Conservation (phyloP, 2,888 invertebrate species). For the Eristalis intricaria region DNA sequence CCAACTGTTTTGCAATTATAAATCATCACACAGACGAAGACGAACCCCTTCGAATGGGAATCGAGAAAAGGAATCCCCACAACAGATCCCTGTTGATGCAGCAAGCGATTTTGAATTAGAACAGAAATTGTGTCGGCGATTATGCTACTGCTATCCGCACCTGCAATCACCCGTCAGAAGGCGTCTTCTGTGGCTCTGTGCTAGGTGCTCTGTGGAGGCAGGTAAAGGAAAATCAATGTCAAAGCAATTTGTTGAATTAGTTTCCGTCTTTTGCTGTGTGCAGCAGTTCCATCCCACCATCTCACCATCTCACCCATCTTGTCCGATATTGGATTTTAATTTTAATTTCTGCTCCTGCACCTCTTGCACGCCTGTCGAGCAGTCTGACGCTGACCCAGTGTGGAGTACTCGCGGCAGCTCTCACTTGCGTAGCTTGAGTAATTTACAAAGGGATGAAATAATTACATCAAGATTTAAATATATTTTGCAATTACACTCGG, state of each 20-base stretch:
- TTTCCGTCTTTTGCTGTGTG: conserved; percentile 32
- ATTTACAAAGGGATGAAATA: conserved; percentile 56
- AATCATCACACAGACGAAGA: conserved; percentile 28
- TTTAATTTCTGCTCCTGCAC: conserved; percentile 52
- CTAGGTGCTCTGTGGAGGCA: background rate
- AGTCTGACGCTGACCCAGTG: background rate
- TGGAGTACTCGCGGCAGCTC: conserved; percentile 39
- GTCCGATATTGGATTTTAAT: conserved; percentile 60
- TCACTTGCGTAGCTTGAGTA: conserved; percentile 55
- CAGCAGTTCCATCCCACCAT: conserved; percentile 30
- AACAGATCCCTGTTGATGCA: background rate
- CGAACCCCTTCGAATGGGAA: background rate
- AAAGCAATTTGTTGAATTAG: conserved; percentile 68
- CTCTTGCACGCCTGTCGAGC: background rate
- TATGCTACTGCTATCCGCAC: background rate
- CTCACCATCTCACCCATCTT: conserved; percentile 2
- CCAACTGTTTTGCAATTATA: background rate
- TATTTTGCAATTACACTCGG: conserved; percentile 56
- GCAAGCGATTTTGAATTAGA: background rate
- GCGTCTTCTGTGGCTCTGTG: background rate
- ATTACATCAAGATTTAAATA: conserved; percentile 58
- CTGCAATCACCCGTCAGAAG: background rate
- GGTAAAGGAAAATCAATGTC: conserved; percentile 58
- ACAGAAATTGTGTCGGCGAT: conserved; percentile 12
- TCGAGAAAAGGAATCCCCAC: background rate